Percentiles rank a stretch among this genome's conserved stretches.
Conservation (phyloP, 2,113 vertebrate species). For the Anas platyrhynchos region DNA sequence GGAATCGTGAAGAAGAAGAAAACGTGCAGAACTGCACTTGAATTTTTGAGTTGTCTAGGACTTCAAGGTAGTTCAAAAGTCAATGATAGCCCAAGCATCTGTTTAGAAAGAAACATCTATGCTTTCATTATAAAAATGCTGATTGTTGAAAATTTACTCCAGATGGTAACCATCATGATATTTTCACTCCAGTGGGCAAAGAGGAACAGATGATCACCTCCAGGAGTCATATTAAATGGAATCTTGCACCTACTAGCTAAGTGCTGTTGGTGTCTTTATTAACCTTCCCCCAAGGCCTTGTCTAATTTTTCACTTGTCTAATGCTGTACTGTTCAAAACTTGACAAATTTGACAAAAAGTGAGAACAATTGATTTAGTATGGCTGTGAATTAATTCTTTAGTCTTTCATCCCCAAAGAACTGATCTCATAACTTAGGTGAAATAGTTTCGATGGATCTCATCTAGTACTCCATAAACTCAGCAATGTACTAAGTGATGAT, state of each 20-base stretch:
- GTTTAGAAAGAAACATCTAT: neutral
- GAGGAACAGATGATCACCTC: slow-evolving; percentile 55
- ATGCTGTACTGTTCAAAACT: neutral
- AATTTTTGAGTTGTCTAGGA: neutral
- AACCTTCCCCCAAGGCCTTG: slow-evolving; percentile 48
- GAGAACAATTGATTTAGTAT: neutral
- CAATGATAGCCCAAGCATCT: neutral
- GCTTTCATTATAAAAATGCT: neutral
- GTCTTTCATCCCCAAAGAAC: neutral
- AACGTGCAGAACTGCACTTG: neutral
- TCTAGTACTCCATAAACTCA: neutral
- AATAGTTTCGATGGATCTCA: neutral
- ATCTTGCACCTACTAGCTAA: slow-evolving; percentile 2
- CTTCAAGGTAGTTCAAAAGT: neutral
- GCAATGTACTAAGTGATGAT: neutral
- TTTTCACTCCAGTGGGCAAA: slow-evolving; percentile 47
- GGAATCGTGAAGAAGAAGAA: neutral
- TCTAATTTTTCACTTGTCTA: slow-evolving; percentile 1
- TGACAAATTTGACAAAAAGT: neutral
- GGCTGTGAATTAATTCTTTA: neutral
- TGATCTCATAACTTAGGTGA: neutral
- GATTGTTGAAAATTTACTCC: slow-evolving; percentile 32
- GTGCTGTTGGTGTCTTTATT: slow-evolving; percentile 45
- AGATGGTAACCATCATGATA: slow-evolving; percentile 54
- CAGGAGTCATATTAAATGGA: slow-evolving; percentile 32